Conservation (phyloP, 2,797 vertebrate species). For the Chromobotia macracanthus region DNA sequence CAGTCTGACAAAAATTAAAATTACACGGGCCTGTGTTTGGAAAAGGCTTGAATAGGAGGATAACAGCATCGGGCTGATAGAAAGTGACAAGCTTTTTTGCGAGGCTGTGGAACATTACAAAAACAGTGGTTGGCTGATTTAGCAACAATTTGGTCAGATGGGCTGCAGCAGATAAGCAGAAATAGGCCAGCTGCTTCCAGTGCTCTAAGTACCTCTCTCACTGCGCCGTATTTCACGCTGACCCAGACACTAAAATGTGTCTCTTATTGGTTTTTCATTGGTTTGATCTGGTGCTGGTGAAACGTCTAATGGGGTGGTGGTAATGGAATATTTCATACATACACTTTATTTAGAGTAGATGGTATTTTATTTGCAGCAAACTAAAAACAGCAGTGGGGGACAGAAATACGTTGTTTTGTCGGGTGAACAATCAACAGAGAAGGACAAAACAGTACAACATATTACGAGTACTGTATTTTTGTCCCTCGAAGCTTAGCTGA, state of each 20-base stretch:
- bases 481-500: background rate
- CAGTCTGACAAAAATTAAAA: conserved; percentile 23
- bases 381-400: background rate
- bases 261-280: conserved; percentile 14
- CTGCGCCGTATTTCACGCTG: conserved; percentile 9
- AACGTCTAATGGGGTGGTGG: background rate
- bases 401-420: background rate
- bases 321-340: background rate
- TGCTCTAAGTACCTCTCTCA: conserved; percentile 37
- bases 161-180: conserved; percentile 50
- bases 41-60: conserved; percentile 44
- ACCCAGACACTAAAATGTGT: conserved; percentile 19
- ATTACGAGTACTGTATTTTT: too few relatives aligned
- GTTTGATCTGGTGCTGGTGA: background rate
- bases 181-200: conserved; percentile 57
- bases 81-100: conserved; percentile 58
- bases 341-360: background rate
- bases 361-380: background rate
- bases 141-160: conserved; percentile 56
- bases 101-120: conserved; percentile 55
- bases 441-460: background rate
- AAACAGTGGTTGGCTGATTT: conserved; percentile 57
- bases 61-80: conserved; percentile 49
- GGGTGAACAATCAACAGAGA: background rate
- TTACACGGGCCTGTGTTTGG: conserved; percentile 32